phyloP scores from a whole-genome alignment of 1,140 invertebrate genomes.

The Daktulosphaira vitifoliae region DNA sequence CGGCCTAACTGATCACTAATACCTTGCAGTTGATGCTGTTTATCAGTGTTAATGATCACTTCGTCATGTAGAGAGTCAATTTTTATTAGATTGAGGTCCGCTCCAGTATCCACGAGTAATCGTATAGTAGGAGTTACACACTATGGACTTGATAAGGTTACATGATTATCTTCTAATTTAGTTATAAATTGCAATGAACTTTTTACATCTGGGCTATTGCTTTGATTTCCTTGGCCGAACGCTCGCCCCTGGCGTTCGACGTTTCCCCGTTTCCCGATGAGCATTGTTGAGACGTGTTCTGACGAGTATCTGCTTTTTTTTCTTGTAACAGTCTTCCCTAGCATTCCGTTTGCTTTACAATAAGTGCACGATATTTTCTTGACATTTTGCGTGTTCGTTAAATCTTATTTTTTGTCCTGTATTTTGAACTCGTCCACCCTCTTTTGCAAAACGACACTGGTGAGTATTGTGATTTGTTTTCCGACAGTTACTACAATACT shows the following conservation, averaged over 20 bases:
- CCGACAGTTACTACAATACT: too few species aligned
- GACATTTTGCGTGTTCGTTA: neutral
- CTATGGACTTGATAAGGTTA: too few species aligned
- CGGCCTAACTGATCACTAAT: conserved; percentile 2
- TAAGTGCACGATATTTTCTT: too few species aligned
- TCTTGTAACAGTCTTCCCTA: neutral
- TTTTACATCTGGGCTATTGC: neutral
- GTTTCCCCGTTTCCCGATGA: neutral
- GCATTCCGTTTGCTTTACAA: too few species aligned
- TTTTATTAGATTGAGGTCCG: conserved; percentile 1
- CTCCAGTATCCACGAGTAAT: conserved; percentile 4
- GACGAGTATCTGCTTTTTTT: neutral
- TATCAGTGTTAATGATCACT: too few species aligned
- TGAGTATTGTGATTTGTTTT: too few species aligned
- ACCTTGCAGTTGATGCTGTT: neutral
- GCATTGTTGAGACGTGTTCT: too few species aligned
- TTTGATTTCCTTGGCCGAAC: neutral
- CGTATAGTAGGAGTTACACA: neutral
- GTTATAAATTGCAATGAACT: too few species aligned
- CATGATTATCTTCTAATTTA: too few species aligned
- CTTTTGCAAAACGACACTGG: too few species aligned
- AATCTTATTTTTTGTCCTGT: neutral
- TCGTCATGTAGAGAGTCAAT: neutral
- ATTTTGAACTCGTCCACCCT: neutral
- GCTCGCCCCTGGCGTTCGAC: neutral